Evolutionary conservation across 2,113 vertebrate genomes (phyloP), one percentile per base, ranked within the genome.

Genomic region (Lipotes vexillifer): DNA sequence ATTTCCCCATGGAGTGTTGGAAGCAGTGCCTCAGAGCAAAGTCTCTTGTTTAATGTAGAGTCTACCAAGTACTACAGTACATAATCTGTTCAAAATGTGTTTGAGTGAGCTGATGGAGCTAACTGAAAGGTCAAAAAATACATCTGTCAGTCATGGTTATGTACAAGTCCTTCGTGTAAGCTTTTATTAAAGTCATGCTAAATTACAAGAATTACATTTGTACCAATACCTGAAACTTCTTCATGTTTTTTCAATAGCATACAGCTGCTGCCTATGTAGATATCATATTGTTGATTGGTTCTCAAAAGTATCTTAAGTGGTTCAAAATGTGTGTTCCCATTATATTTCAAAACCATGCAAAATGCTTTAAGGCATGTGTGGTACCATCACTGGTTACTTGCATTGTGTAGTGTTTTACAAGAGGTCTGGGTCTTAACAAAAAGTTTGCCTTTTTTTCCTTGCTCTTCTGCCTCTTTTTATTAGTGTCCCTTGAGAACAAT

Each of bases 71-170:
- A 99, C 99, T 99, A 97, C 98, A 98, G 98, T 99, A 99, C 99
- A 99, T 99, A 99, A 99, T 99, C 99, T 99, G 99, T 99, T 99
- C 98, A 99, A 99, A 99, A 99, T 99, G 99, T 99, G 98, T 99
- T 98, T 99, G 99, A 99, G 99, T 99, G 98, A 99, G 98, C 99
- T 99, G 98, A 99, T 98, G 98, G 98, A 99, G 98, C 98, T 99
- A 99, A 99, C 98, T 98, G 98, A 99, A 98, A 33, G 90, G 98
- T 98, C 95, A 97, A 93, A 96, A 97, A 96, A 93, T 96, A 85
- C 97, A 98, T 98, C 98, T 94, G 96, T 99, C 98, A 97, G 96
- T 98, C 98, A 98, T 96, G 96, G 97, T 98, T 98, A 97, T 97
- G 98, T 99, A 98, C 98, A 99, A 99, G 98, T 98, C 99, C 98